Conservation (phyloP, 2,888 invertebrate species). For the Macaria liturata region DNA sequence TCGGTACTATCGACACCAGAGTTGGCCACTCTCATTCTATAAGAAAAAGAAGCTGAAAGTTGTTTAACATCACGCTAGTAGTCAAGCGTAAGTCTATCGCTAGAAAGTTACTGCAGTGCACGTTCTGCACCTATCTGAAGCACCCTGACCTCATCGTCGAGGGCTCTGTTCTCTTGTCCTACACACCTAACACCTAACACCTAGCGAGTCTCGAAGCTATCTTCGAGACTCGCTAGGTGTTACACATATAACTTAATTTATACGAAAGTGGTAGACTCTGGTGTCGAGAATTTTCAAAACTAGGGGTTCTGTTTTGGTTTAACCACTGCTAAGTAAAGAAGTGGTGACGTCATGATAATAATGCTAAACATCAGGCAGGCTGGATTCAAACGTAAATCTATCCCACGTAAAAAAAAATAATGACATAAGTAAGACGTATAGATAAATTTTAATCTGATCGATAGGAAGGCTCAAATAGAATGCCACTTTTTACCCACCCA, state of each 20-base stretch:
- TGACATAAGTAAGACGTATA: no score
- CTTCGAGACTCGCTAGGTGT: not conserved
- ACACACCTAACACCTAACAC: no score
- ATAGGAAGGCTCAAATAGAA: no score
- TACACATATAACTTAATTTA: not conserved
- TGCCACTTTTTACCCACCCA: no score
- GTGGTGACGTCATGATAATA: no score
- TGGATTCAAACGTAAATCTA: no score
- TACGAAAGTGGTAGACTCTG: not conserved
- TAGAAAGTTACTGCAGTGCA: not conserved
- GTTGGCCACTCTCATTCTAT: not conserved
- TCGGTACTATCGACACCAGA: not conserved
- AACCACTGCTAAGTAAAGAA: not conserved
- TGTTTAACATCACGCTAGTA: no score
- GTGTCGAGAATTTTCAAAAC: not conserved
- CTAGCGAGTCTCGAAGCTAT: no score
- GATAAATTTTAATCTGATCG: no score
- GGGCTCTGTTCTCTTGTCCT: not conserved
- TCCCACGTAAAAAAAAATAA: no score
- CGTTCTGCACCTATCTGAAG: not conserved
- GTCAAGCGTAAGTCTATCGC: not conserved
- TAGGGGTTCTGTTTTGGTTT: not conserved
- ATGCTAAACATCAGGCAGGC: no score
- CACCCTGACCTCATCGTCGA: not conserved
- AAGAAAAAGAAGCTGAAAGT: not conserved